Evolutionary conservation across 2,888 invertebrate species (phyloP).

Genomic region (Zaprionus lineosus): DNA sequence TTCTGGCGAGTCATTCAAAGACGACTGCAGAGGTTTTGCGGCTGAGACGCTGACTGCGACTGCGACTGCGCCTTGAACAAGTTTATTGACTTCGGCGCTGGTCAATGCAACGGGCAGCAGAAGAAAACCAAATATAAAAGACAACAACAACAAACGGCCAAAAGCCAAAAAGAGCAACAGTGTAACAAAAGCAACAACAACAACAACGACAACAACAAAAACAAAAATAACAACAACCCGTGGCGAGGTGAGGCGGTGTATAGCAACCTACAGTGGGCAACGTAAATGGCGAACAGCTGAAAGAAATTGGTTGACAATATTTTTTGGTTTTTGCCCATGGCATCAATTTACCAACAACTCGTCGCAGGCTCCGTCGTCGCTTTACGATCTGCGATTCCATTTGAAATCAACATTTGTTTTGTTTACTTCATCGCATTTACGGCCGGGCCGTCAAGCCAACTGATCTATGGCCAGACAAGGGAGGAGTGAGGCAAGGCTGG

Average conservation of each 20-base stretch:
- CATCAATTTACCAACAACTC: constrained; percentile 49
- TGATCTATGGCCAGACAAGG: not conserved
- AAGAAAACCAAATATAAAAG: not conserved
- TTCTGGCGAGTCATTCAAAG: constrained; percentile 57
- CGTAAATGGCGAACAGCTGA: constrained; percentile 40
- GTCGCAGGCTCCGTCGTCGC: constrained; percentile 30
- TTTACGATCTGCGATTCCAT: constrained; percentile 55
- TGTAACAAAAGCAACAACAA: constrained; percentile 3
- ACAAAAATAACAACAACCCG: constrained; percentile 1
- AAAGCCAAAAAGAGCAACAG: not conserved
- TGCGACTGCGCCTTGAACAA: constrained; percentile 60
- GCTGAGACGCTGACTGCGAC: no score
- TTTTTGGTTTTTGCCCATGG: constrained; percentile 55
- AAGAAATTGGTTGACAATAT: constrained; percentile 67
- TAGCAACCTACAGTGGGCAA: not conserved
- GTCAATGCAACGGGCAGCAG: constrained; percentile 35
- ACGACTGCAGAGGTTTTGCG: no score
- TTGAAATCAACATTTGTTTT: constrained; percentile 56
- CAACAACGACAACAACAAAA: constrained; percentile 7
- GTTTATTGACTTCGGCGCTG: constrained; percentile 64
- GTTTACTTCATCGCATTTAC: constrained; percentile 59
- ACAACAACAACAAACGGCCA: constrained; percentile 7
- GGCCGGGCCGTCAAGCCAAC: constrained; percentile 13
- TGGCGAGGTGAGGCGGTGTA: no score
- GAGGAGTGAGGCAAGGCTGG: not conserved